Evolutionary conservation across 2,888 invertebrate genomes (phyloP).

Genomic region (Cataglyphis cursor): DNA sequence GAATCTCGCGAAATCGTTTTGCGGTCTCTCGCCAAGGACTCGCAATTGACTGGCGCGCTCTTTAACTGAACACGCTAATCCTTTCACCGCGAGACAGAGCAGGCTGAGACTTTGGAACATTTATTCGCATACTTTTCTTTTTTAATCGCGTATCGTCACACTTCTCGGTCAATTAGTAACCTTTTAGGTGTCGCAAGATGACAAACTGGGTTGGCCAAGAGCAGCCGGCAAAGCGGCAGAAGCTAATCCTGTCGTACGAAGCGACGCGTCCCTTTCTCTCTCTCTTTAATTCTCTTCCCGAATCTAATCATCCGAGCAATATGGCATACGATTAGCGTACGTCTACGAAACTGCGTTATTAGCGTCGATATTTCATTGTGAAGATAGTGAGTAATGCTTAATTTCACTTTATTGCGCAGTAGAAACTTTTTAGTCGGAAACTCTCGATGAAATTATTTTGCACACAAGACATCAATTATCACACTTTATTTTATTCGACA

Average conservation of each 20-base stretch:
- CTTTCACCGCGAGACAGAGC: slow-evolving; percentile 41
- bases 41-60: slow-evolving; percentile 32
- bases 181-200: slow-evolving; percentile 45
- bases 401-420: slow-evolving; percentile 25
- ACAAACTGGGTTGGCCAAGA: slow-evolving; percentile 32
- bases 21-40: slow-evolving; percentile 36
- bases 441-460: not conserved
- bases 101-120: slow-evolving; percentile 33
- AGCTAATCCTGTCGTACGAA: slow-evolving; percentile 1
- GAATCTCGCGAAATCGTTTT: slow-evolving; percentile 7
- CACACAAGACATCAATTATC: not conserved
- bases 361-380: slow-evolving; percentile 39
- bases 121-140: not conserved
- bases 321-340: slow-evolving; percentile 33
- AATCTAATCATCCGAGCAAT: slow-evolving; percentile 30
- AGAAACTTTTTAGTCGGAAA: not conserved
- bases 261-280: not conserved
- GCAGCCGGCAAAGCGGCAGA: slow-evolving; percentile 16
- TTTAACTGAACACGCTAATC: slow-evolving; percentile 42
- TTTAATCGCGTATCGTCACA: slow-evolving; percentile 36
- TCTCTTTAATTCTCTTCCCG: slow-evolving; percentile 11
- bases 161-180: slow-evolving; percentile 46
- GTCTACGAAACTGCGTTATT: slow-evolving; percentile 24
- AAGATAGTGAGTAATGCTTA: slow-evolving; percentile 17
- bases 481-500: not conserved